Base-by-base conservation (phyloP, 1,140 invertebrate genomes). In the Helicoverpa armigera region DNA sequence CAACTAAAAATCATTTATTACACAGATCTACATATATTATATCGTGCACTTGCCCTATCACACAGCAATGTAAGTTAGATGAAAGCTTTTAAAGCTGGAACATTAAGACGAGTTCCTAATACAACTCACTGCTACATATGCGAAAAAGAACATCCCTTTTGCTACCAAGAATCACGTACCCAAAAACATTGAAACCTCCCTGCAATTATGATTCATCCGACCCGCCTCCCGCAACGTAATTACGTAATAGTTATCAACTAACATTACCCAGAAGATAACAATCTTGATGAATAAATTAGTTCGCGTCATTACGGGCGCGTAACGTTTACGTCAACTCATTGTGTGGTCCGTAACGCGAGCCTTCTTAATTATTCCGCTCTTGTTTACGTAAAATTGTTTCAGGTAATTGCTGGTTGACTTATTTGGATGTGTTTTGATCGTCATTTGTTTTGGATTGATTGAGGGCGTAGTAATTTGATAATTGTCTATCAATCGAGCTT, bases 221-320 rank as follows among this genome's bases (percentile, higher is more conserved):
- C 50, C 48, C 13, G 18, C 65, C 54, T 23, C n/a, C 75, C 61
- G 61, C 51, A 67, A 56, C n/a, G 61, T 54, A 77, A 77, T 77
- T 77, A 54, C 80, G 73, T 84, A 86, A 85, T 83, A 87, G 79
- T 85, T 87, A 87, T 85, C 83, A 88, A 72, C 78, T 73, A 73
- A 83, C 81, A 80, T 86, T 77, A 54, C 60, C 18, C 14, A 11
- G 31, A 82, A 80, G 86, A 88, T 89, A 43, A 87, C 43, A 58
- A 87, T 90, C 84, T 83, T 86, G 84, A 85, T 88, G 89, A 87
- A 90, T 90, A 90, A 89, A 89, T 90, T 89, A 87, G 80, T 85
- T 86, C 82, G 80, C 79, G 83, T 83, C 83, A 89, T 84, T 79
- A 83, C 80, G 81, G 82, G 85, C 82, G 72, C 83, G 74, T 83